A percentile compares a stretch with the other conserved stretches of the same genome.
Conservation (phyloP, 1,140 invertebrate species). For the Drosophila lacteicornis region DNA sequence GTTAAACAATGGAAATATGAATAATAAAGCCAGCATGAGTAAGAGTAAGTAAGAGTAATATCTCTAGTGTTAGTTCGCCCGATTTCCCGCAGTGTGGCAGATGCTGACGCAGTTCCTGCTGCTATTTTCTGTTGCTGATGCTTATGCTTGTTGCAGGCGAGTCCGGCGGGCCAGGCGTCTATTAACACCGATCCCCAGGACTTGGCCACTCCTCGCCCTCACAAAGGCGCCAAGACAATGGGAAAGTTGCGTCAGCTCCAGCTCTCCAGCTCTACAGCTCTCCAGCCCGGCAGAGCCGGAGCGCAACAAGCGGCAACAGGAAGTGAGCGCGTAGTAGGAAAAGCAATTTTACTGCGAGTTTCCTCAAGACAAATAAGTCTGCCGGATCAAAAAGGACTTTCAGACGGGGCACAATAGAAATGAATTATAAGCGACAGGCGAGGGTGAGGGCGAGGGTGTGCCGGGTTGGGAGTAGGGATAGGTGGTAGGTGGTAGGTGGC, state of each 20-base stretch:
- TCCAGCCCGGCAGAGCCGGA: constrained; percentile 2
- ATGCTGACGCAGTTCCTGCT: constrained; percentile 17
- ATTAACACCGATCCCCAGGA: constrained; percentile 75
- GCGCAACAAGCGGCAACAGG: constrained; percentile 71
- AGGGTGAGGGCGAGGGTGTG: constrained; percentile 7
- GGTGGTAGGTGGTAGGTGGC: constrained; percentile 25
- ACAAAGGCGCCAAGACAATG: constrained; percentile 67
- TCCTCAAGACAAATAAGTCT: constrained; percentile 84
- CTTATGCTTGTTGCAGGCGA: constrained; percentile 36
- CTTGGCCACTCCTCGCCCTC: constrained; percentile 40
- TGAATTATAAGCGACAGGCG: constrained; percentile 76
- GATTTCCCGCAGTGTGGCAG: not conserved
- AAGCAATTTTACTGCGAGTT: constrained; percentile 84
- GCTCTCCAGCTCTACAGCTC: not conserved
- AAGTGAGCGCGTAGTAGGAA: constrained; percentile 76
- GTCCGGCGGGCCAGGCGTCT: constrained; percentile 63
- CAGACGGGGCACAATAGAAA: constrained; percentile 77
- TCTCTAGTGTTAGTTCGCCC: not conserved
- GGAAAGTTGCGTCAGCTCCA: constrained; percentile 70
- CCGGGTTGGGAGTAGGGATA: not conserved
- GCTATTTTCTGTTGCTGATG: constrained; percentile 35
- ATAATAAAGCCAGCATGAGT: not conserved
- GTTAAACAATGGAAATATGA: not conserved
- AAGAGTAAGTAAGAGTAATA: not conserved
- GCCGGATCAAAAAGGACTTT: constrained; percentile 83